Conservation (phyloP, 2,113 vertebrate genomes). For the Pitta sordida region DNA sequence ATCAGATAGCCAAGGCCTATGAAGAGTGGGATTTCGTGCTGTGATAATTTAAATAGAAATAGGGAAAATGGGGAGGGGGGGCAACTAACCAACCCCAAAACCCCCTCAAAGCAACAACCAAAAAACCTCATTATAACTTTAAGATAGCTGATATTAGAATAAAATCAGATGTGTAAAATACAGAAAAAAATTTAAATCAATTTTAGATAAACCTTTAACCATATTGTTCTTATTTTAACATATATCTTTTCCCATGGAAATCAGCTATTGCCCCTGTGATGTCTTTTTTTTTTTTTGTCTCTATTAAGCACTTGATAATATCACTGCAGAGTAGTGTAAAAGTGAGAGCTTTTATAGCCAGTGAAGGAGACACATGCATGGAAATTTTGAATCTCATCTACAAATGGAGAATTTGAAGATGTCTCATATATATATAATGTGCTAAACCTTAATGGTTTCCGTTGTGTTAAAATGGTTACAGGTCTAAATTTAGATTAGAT, state of each 20-base stretch:
- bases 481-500: not conserved
- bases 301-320: not conserved
- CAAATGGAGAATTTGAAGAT: not conserved
- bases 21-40: not conserved
- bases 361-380: rapidly evolving
- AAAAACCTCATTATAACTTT: not conserved
- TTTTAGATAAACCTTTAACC: not conserved
- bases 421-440: rapidly evolving
- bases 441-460: not conserved
- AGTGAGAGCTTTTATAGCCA: not conserved
- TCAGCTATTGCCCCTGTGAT: not conserved
- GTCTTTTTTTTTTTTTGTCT: not conserved
- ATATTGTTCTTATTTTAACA: not conserved
- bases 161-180: not conserved
- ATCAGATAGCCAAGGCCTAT: not conserved
- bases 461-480: not conserved
- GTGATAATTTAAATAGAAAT: not conserved
- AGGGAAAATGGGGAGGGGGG: too few relatives aligned
- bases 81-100: too few relatives aligned
- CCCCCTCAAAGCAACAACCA: too few relatives aligned
- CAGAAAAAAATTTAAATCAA: not conserved
- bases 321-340: not conserved
- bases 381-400: not conserved
- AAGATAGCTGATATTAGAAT: not conserved
- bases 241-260: not conserved